A percentile compares a stretch with the other conserved stretches of the same genome.
Evolutionary conservation across 2,113 vertebrate species (phyloP).

Genomic region (Podarcis cretensis): DNA sequence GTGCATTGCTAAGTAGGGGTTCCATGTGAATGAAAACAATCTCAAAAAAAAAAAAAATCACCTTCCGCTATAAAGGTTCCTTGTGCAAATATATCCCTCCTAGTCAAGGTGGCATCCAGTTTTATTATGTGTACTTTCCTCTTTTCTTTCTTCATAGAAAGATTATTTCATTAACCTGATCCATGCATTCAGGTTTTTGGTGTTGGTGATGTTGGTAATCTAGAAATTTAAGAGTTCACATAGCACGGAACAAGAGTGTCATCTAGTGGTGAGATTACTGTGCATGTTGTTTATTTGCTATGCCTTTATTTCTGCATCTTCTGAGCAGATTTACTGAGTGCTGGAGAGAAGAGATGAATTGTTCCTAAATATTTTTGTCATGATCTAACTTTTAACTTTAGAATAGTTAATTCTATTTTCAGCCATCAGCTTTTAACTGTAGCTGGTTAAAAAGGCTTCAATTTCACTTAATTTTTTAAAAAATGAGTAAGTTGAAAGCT

Average conservation of each 20-base stretch:
- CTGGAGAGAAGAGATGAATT: slow-evolving; percentile 5
- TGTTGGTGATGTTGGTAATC: neutral
- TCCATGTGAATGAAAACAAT: slow-evolving; percentile 4
- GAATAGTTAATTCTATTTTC: too few species aligned
- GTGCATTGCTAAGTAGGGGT: neutral
- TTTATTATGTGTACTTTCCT: slow-evolving; percentile 15
- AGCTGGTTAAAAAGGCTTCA: too few species aligned
- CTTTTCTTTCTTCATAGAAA: slow-evolving; percentile 38
- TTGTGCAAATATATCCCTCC: neutral
- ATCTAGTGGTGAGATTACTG: slow-evolving; percentile 66
- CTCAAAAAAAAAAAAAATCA: neutral
- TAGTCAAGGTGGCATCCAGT: neutral
- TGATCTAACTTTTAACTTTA: neutral
- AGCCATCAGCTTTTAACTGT: too few species aligned
- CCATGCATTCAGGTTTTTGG: slow-evolving; percentile 10
- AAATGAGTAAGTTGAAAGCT: too few species aligned
- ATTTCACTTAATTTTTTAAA: too few species aligned
- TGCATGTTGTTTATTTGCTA: fast-evolving
- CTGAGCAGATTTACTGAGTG: neutral
- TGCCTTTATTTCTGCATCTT: neutral
- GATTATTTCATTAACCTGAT: neutral
- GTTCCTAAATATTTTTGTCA: neutral
- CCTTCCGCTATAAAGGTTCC: neutral
- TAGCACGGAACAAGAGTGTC: slow-evolving; percentile 70
- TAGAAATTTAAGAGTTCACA: neutral